Conservation (phyloP, 2,113 vertebrate species). For the Clarias batrachus region DNA sequence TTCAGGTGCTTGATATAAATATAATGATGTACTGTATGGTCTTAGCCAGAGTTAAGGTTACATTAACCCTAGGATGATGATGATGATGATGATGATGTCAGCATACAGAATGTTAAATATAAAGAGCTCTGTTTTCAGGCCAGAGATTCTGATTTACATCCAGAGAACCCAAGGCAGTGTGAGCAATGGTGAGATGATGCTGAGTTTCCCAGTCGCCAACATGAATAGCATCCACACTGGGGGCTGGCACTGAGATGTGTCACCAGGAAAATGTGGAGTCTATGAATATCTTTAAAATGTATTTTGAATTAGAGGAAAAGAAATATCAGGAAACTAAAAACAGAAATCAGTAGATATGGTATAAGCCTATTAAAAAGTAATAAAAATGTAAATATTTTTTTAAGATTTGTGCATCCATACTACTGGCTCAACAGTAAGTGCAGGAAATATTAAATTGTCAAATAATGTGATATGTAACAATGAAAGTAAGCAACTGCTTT, state of each 20-base stretch:
- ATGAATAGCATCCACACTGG: not conserved
- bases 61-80: no score
- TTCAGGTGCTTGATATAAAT: not conserved
- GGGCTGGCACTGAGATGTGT: not conserved
- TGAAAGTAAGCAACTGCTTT: no score
- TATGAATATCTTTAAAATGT: not conserved
- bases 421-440: not conserved
- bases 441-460: no score
- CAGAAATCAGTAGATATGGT: not conserved
- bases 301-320: not conserved
- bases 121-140: not conserved
- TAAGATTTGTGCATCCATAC: no score
- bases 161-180: not conserved
- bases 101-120: not conserved
- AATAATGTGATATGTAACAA: no score
- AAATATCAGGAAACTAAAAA: not conserved
- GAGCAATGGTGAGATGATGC: not conserved
- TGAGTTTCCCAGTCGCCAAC: not conserved
- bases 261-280: not conserved
- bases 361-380: not conserved
- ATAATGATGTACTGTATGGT: not conserved
- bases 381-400: no score
- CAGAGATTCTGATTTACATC: not conserved
- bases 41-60: not conserved
- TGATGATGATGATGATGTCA: not conserved